A percentile compares a stretch with the other conserved stretches of the same genome.
Evolutionary conservation across 2,888 invertebrate genomes (phyloP).

Genomic region (Isotomurus palustris): DNA sequence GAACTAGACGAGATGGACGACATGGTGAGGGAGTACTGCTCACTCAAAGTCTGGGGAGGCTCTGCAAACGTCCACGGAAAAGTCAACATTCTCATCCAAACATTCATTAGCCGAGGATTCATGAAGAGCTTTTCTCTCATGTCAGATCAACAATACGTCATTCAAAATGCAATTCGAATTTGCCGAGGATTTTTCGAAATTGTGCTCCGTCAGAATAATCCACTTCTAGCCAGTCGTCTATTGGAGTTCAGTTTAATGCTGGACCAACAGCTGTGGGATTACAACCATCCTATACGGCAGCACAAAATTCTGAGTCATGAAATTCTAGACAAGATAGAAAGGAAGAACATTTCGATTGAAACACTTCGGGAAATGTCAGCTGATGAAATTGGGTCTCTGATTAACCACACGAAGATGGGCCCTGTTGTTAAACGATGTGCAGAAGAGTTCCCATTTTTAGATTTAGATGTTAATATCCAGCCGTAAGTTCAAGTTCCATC

Average conservation of each 20-base stretch:
- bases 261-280: slow-evolving; percentile 85
- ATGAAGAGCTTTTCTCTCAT: slow-evolving; percentile 79
- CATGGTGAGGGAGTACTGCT: slow-evolving; percentile 67
- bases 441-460: slow-evolving; percentile 76
- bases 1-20: slow-evolving; percentile 85
- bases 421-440: slow-evolving; percentile 74
- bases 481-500: slow-evolving; percentile 54
- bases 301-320: slow-evolving; percentile 72
- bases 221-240: slow-evolving; percentile 79
- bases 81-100: slow-evolving; percentile 90
- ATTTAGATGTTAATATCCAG: slow-evolving; percentile 78
- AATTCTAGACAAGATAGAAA: slow-evolving; percentile 74
- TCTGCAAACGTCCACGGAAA: slow-evolving; percentile 88
- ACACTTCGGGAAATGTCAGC: slow-evolving; percentile 79
- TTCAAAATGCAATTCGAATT: slow-evolving; percentile 88
- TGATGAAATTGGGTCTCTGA: slow-evolving; percentile 69
- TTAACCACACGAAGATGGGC: slow-evolving; percentile 65
- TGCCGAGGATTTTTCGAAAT: slow-evolving; percentile 91
- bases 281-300: slow-evolving; percentile 79
- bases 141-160: slow-evolving; percentile 83
- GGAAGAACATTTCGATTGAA: slow-evolving; percentile 66
- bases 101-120: slow-evolving; percentile 74
- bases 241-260: slow-evolving; percentile 87
- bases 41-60: slow-evolving; percentile 72
- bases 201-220: slow-evolving; percentile 80